Base-by-base conservation (phyloP, 1,140 invertebrate genomes). In the Capitella teleta region DNA sequence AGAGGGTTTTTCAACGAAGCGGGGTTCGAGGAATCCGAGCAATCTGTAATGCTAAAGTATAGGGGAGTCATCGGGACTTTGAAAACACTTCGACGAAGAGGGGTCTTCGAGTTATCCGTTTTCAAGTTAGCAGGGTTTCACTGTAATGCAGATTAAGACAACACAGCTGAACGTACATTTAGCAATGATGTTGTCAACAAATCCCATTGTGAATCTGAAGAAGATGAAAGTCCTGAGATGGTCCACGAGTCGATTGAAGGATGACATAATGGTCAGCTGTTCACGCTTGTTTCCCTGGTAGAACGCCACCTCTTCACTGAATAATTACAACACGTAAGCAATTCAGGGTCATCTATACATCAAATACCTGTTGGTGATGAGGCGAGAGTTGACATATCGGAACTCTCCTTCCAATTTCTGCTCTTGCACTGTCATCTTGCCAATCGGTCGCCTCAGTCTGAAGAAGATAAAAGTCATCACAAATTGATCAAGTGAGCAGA, bases 321-420 rank as follows among this genome's bases (percentile, higher is more conserved):
- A 34, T 34, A 10, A 38, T 12, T 21, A 38, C 12, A 38, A 5
- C 12, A 38, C 36, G 36, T 38, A 38, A 16, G 16, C 32, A 34
- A 34, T 12, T 16, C 16, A 12, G 32, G 32, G 32, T 10, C 32
- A 16, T 10, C 16, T 34, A 38, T 16, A 40, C 38, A 40, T 4
- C 25, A 8, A 12, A 30, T 50, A 73, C 70, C 70, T 90, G 72
- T 98, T 96, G 0, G 90, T 92, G 37, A 98, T 98, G 3, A 98
- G 74, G 25, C 95, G 77, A 5, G 91, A 91, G 71, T 98, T 94
- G 19, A 98, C 89, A 64, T 90, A 95, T 64, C 95, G 80, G 70
- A 92, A 95, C 78, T 98, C 93, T 53, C 94, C 95, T 76, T 98
- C 95, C 8, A 97, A 71, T 68, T 89, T 87, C 73, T 98, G 94